phyloP scores from a whole-genome alignment of 2,888 invertebrate genomes.

The Hydraecia micacea region DNA sequence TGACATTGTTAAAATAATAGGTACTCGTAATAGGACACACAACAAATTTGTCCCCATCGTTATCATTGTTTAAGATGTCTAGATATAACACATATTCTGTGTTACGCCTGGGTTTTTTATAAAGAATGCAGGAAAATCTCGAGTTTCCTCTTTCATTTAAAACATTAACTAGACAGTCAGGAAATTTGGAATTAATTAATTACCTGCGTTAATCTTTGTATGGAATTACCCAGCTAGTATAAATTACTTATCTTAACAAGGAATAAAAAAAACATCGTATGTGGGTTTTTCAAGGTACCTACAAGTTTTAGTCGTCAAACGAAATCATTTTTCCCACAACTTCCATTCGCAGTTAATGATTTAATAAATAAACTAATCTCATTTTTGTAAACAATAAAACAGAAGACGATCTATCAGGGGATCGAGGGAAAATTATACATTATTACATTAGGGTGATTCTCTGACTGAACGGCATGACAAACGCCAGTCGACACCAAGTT shows the following conservation, averaged over 20 bases:
- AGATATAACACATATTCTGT: background rate
- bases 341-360: background rate
- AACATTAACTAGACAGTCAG: background rate
- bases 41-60: background rate
- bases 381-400: too few relatives aligned
- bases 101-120: conserved; percentile 20
- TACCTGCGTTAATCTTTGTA: background rate
- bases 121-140: conserved; percentile 22
- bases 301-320: too few relatives aligned
- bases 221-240: background rate
- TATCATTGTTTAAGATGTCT: background rate
- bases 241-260: too few relatives aligned
- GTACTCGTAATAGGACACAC: background rate
- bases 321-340: too few relatives aligned
- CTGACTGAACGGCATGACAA: background rate
- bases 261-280: background rate
- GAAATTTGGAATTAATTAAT: background rate
- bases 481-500: background rate
- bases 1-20: too few relatives aligned
- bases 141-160: conserved; percentile 27
- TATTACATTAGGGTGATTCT: background rate
- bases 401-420: too few relatives aligned
- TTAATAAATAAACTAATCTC: too few relatives aligned
- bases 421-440: too few relatives aligned
- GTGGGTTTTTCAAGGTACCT: background rate